A percentile compares a stretch with the other conserved stretches of the same genome.
These are phyloP conservation scores for Lampris incognitus DNA, from an alignment of 2,113 vertebrate genomes.

Conservation along the genomic window DNA sequence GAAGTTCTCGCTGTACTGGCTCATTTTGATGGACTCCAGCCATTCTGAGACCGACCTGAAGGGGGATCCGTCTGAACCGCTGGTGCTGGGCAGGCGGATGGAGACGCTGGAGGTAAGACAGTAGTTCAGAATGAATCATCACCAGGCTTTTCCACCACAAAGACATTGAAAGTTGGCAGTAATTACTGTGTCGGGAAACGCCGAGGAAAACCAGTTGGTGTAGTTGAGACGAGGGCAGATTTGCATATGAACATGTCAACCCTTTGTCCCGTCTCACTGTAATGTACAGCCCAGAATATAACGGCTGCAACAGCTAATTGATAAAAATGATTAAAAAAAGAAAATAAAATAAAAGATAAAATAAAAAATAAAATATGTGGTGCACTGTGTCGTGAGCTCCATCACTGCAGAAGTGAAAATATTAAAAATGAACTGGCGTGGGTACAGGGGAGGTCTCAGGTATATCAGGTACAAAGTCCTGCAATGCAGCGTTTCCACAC, in stretches of 20 bases:
- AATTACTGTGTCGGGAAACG: constrained; percentile 61
- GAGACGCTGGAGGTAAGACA: constrained; percentile 84
- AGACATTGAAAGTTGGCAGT: constrained; percentile 32
- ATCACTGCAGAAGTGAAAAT: too few relatives aligned
- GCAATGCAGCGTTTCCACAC: too few relatives aligned
- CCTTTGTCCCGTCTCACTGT: constrained; percentile 49
- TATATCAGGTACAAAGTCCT: too few relatives aligned
- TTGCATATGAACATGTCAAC: constrained; percentile 16
- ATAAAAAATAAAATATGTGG: too few relatives aligned
- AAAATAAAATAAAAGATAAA: too few relatives aligned
- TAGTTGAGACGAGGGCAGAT: constrained; percentile 42
- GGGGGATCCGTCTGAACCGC: constrained; percentile 90
- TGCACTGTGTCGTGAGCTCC: too few relatives aligned
- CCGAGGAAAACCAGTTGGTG: constrained; percentile 68
- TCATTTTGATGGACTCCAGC: constrained; percentile 98
- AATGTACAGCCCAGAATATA: too few relatives aligned
- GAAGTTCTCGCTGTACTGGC: constrained; percentile 95
- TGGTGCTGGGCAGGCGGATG: constrained; percentile 96
- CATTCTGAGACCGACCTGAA: constrained; percentile 93
- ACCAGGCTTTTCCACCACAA: constrained; percentile 57
- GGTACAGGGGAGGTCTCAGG: too few relatives aligned
- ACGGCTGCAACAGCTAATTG: too few relatives aligned
- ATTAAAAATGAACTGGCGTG: too few relatives aligned
- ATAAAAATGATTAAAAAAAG: too few relatives aligned
- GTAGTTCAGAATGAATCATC: constrained; percentile 54